phyloP scores from a whole-genome alignment of 2,113 vertebrate genomes.

The Colius striatus region DNA sequence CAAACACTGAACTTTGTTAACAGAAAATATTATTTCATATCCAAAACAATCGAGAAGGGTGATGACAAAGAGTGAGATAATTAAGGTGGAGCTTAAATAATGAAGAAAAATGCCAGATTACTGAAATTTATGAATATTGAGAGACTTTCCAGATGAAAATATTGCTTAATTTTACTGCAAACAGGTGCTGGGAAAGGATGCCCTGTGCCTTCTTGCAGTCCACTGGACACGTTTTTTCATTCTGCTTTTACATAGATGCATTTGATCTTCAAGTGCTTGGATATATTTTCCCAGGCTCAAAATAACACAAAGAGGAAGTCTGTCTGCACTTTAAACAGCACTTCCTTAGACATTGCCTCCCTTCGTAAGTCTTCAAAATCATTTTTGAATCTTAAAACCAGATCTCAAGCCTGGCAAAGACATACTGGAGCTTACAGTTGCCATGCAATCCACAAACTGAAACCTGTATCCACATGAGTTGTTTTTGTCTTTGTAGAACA shows the following conservation, averaged over 20 bases:
- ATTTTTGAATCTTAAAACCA: neutral
- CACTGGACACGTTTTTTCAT: neutral
- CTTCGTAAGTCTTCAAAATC: neutral
- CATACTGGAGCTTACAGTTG: neutral
- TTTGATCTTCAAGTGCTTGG: neutral
- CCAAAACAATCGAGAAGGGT: neutral
- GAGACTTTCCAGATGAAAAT: neutral
- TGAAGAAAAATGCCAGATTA: neutral
- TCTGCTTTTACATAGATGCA: neutral
- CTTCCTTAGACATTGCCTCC: neutral
- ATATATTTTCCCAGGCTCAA: neutral
- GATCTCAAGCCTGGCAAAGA: neutral
- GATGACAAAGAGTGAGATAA: neutral
- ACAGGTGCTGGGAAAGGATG: neutral
- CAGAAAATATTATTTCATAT: neutral
- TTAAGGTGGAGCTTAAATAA: neutral
- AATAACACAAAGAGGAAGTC: constrained; percentile 28
- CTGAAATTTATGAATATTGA: neutral
- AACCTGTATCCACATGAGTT: neutral
- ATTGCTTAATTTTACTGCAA: neutral
- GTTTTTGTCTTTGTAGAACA: neutral
- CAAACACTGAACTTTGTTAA: neutral
- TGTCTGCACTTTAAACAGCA: neutral
- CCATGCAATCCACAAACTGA: neutral
- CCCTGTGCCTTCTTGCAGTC: neutral